These are phyloP conservation scores for Scleropages formosus DNA, from an alignment of 2,797 vertebrate species.

Conservation along the genomic window DNA sequence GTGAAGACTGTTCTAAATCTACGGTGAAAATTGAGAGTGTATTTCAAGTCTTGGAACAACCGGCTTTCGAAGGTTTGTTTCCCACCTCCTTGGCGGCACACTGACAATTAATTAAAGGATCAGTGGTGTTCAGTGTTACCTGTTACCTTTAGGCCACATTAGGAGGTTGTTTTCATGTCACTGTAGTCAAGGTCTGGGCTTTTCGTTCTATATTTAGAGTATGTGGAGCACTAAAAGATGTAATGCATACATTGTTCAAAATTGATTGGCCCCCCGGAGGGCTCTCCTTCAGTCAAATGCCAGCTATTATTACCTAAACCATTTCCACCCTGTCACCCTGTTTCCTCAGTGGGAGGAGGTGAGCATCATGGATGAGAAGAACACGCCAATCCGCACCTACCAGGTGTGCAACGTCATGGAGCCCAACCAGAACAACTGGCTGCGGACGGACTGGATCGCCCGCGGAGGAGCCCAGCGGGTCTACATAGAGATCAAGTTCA, in stretches of 20 bases:
- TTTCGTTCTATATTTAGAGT: background rate
- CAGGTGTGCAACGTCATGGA: constrained; percentile 99
- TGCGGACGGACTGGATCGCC: constrained; percentile 94
- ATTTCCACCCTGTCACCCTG: background rate
- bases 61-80: constrained; percentile 43
- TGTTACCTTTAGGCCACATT: too few species aligned
- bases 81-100: background rate
- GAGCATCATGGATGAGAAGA: constrained; percentile 98
- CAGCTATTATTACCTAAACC: background rate
- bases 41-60: constrained; percentile 42
- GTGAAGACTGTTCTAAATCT: constrained; percentile 63
- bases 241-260: too few species aligned
- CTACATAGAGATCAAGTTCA: constrained; percentile 98
- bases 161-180: background rate
- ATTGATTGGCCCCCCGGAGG: background rate
- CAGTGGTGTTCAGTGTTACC: too few species aligned
- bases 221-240: too few species aligned
- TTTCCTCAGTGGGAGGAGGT: constrained; percentile 94
- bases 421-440: constrained; percentile 94
- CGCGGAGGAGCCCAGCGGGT: constrained; percentile 88
- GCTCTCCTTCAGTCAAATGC: background rate
- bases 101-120: background rate
- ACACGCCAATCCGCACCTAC: constrained; percentile 94
- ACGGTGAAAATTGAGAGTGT: constrained; percentile 56
- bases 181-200: background rate